Evolutionary conservation across 2,888 invertebrate genomes (phyloP).

Genomic region (Monoplex corrugatus): DNA sequence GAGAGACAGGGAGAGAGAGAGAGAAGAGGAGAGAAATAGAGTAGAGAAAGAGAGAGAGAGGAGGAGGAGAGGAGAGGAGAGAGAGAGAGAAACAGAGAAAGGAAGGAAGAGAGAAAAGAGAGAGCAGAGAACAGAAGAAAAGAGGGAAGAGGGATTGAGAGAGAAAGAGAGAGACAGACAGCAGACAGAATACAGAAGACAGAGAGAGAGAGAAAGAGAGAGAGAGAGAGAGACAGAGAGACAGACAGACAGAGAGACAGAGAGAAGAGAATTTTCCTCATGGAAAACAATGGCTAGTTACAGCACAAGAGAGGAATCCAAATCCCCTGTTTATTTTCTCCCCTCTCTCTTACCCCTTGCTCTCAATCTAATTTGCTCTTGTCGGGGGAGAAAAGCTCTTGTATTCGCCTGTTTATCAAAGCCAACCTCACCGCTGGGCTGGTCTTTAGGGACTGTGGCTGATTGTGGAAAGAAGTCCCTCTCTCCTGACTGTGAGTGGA

Average conservation of each 20-base stretch:
- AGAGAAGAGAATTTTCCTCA: neutral
- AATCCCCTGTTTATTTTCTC: constrained; percentile 41
- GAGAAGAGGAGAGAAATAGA: no score
- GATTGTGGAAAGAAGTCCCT: neutral
- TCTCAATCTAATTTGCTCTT: constrained; percentile 41
- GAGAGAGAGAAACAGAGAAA: neutral
- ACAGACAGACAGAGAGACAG: no score
- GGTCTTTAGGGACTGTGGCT: neutral
- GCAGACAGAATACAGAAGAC: neutral
- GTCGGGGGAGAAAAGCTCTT: constrained; percentile 35
- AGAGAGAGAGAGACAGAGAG: no score
- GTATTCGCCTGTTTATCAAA: constrained; percentile 41
- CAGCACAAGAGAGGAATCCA: neutral
- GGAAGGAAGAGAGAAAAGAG: no score
- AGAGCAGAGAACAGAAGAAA: no score
- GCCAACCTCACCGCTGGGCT: neutral
- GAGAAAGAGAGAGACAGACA: neutral
- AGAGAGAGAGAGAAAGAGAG: no score
- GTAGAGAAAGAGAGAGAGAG: no score
- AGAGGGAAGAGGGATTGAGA: neutral
- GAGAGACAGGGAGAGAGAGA: no score
- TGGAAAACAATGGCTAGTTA: constrained; percentile 3
- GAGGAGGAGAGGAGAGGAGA: no score
- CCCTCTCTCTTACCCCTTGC: constrained; percentile 31
- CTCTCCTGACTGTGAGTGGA: constrained; percentile 31